Conservation (phyloP, 2,113 vertebrate genomes). For the Lipotes vexillifer region DNA sequence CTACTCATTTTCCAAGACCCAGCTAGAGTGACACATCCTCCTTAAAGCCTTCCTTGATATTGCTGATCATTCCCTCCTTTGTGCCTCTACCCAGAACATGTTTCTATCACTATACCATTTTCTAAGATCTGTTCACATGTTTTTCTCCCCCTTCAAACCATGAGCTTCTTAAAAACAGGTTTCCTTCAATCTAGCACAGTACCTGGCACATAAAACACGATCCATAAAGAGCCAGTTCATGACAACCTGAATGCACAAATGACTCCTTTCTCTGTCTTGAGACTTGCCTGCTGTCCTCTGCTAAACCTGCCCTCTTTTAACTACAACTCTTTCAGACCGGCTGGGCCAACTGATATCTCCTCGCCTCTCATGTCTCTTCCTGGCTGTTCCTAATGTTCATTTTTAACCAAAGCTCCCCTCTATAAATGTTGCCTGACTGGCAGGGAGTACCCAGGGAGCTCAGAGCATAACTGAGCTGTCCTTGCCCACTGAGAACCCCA, state of each 20-base stretch:
- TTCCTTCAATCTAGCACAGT: not conserved
- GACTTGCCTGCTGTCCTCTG: not conserved
- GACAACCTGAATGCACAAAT: not conserved
- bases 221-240: not conserved
- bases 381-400: not conserved
- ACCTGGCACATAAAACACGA: not conserved
- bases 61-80: not conserved
- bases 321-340: not conserved
- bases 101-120: not conserved
- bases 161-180: not conserved
- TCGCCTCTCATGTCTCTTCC: not conserved
- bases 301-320: not conserved
- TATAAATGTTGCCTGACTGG: not conserved
- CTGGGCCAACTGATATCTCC: not conserved
- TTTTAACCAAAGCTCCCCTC: not conserved
- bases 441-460: not conserved
- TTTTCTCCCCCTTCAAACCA: not conserved
- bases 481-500: constrained; percentile 17
- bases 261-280: not conserved
- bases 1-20: not conserved
- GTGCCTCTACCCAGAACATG: not conserved
- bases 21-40: not conserved
- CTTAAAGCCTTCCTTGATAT: not conserved
- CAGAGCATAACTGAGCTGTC: not conserved
- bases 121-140: not conserved